A percentile compares a stretch with the other conserved stretches of the same genome.
phyloP scores from a whole-genome alignment of 1,140 invertebrate species.

The Lordiphosa collinella region DNA sequence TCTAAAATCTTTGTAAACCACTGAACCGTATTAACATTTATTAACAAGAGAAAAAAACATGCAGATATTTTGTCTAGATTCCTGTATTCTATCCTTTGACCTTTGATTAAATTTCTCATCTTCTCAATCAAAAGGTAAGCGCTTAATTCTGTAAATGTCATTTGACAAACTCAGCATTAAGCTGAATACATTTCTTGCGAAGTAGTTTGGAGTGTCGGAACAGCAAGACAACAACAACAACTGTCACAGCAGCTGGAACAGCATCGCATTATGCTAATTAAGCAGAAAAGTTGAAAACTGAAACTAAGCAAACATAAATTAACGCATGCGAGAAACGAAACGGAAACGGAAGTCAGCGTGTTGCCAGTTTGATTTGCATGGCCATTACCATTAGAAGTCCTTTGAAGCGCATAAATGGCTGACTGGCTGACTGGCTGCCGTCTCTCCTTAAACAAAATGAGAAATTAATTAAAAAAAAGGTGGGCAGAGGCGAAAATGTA shows the following conservation, averaged over 20 bases:
- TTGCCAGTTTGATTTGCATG: constrained; percentile 69
- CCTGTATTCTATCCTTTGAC: too few relatives aligned
- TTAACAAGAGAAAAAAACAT: too few relatives aligned
- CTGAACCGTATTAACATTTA: too few relatives aligned
- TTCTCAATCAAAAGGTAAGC: too few relatives aligned
- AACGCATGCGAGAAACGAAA: constrained; percentile 38
- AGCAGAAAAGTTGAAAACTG: constrained; percentile 40
- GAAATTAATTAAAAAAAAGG: constrained; percentile 75
- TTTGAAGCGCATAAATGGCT: constrained; percentile 50
- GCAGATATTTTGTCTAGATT: too few relatives aligned
- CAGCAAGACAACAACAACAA: constrained; percentile 21
- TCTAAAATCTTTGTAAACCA: too few relatives aligned
- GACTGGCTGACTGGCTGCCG: background rate
- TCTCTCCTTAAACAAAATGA: constrained; percentile 24
- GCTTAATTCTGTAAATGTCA: too few relatives aligned
- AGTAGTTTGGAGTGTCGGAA: constrained; percentile 39
- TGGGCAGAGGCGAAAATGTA: constrained; percentile 26
- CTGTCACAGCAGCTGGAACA: constrained; percentile 13
- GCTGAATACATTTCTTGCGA: constrained; percentile 34
- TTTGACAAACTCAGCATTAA: background rate
- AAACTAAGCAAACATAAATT: constrained; percentile 58
- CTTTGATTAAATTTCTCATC: too few relatives aligned
- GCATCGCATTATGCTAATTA: constrained; percentile 58
- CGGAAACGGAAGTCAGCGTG: constrained; percentile 61
- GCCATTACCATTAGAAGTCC: constrained; percentile 34